phyloP scores from a whole-genome alignment of 1,140 invertebrate species.

The Magallana ariakensis region DNA sequence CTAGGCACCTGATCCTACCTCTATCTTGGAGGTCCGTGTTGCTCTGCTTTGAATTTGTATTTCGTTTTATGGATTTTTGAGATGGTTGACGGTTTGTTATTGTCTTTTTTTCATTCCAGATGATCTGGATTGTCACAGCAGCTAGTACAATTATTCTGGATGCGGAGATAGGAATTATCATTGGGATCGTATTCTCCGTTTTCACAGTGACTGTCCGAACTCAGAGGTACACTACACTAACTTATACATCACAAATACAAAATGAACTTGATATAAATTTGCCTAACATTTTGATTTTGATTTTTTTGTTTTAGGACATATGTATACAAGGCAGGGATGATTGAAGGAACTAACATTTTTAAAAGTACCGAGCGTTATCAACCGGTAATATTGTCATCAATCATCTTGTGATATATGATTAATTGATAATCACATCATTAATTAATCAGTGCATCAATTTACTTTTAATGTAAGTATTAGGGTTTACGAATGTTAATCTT shows the following conservation, averaged over 20 bases:
- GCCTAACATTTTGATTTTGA: not conserved
- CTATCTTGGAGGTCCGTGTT: too few species aligned
- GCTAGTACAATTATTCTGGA: slow-evolving; percentile 86
- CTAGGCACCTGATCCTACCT: too few species aligned
- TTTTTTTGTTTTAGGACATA: slow-evolving; percentile 26
- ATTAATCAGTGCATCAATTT: too few species aligned
- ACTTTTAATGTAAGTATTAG: too few species aligned
- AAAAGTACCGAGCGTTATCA: slow-evolving; percentile 11
- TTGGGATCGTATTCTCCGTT: slow-evolving; percentile 86
- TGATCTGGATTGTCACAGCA: slow-evolving; percentile 91
- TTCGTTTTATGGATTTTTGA: too few species aligned
- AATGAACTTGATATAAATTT: not conserved
- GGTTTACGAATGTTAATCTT: not conserved
- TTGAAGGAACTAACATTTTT: slow-evolving; percentile 37
- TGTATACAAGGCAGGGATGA: not conserved
- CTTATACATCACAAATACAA: not conserved
- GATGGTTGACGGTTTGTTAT: too few species aligned
- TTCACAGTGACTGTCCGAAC: slow-evolving; percentile 83
- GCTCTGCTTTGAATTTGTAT: too few species aligned
- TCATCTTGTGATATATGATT: not conserved
- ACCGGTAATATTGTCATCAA: slow-evolving; percentile 6
- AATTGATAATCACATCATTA: too few species aligned
- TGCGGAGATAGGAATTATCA: slow-evolving; percentile 82
- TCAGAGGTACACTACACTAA: slow-evolving; percentile 54
- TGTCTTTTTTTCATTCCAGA: too few species aligned